These are phyloP conservation scores for Dryomyza anilis DNA, from an alignment of 2,888 invertebrate species.

Conservation along the genomic window DNA sequence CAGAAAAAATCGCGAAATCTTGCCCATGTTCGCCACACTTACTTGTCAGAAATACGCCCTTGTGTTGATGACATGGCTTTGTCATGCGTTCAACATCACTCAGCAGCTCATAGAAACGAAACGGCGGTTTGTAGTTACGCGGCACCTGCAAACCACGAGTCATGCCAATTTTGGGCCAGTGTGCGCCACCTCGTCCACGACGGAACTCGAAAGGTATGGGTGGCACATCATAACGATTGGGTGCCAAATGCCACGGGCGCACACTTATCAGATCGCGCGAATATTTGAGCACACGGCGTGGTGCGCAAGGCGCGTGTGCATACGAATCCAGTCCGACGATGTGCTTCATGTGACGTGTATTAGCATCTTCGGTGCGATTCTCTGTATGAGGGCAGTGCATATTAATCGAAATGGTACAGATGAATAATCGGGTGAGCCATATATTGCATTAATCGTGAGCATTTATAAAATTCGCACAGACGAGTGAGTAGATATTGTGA, in stretches of 20 bases:
- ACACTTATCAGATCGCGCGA: neutral
- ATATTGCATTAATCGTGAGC: too few relatives aligned
- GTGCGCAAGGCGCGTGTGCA: neutral
- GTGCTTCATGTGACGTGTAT: neutral
- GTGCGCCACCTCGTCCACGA: conserved; percentile 42
- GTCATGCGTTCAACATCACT: conserved; percentile 35
- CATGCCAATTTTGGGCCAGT: conserved; percentile 41
- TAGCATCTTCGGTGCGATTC: conserved; percentile 8
- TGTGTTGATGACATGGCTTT: conserved; percentile 39
- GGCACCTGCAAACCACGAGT: neutral
- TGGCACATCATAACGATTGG: conserved; percentile 47
- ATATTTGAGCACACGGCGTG: neutral
- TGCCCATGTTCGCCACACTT: conserved; percentile 15
- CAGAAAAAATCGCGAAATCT: neutral
- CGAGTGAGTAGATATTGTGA: too few relatives aligned
- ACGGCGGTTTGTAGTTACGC: neutral
- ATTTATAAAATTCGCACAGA: too few relatives aligned
- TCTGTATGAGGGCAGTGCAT: neutral
- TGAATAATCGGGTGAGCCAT: too few relatives aligned
- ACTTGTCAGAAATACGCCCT: conserved; percentile 50
- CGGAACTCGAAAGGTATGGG: conserved; percentile 34
- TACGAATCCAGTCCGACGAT: neutral
- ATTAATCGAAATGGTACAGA: too few relatives aligned
- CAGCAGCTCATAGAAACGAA: conserved; percentile 32
- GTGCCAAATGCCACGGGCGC: conserved; percentile 44